Base-by-base conservation (phyloP, 2,797 vertebrate genomes). In the Remorina albescens region DNA sequence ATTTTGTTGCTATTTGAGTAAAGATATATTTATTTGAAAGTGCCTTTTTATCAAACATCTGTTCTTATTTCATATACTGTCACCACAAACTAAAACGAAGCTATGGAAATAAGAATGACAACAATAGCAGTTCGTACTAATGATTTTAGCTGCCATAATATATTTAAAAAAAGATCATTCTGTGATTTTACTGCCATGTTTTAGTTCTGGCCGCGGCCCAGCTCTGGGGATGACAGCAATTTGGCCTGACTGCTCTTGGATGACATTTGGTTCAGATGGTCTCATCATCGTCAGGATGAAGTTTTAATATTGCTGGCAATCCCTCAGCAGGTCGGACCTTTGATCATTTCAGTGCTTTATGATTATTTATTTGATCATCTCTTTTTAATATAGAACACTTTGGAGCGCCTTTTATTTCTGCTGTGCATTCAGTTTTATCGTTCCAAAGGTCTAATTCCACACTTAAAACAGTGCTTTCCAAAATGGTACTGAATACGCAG, bases 401-500 rank as follows among this genome's bases (percentile, higher is more conserved):
- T 74, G 71, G 62, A 53, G 19, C 39, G 56, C 47, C 25, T 41
- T 28, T 37, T 51, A 34, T 32, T 44, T 50, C 70, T 28, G 41
- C 61, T 65, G 41, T 80, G 46, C n/a, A 39, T 66, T 80, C 46
- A 50, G 2, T 63, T 71, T 76, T 18, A 67, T 61, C 8, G 37
- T 59, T 67, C 16, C 47, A 28, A 49, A 44, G 36, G 55, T 75
- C 19, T 77, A 49, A 67, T 49, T 67, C 6, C 36, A 46, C 74
- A 62, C 15, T 49, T 50, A 77, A 49, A 8, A 65, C 59, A 34
- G 36, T 56, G 47, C 50, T 83, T 79, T 73, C 15, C 58, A 74
- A 70, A 64, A 55, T 81, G 75, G 66, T 79, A 25, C 74, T 66
- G 71, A 84, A 86, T 75, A 51, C 69, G 78, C 71, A 53, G 58